Percentiles rank a stretch among this genome's conserved stretches.
Evolutionary conservation across 2,797 vertebrate species (phyloP).

Genomic region (Lithobates pipiens): DNA sequence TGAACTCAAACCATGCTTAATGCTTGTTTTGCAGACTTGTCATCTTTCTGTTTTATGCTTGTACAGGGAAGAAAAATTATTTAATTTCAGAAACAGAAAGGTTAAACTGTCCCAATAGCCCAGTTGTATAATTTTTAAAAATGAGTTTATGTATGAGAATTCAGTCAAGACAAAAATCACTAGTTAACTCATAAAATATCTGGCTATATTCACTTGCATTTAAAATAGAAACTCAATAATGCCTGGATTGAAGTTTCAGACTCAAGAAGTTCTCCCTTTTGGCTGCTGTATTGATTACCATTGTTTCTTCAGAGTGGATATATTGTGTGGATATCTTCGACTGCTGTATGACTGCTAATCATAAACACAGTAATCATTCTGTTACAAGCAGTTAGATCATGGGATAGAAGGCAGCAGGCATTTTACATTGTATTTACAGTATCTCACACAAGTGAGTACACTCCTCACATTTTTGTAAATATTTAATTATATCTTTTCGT

Average conservation of each 20-base stretch:
- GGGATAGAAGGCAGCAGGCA: too few species aligned
- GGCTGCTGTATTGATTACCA: neutral
- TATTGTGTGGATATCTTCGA: neutral
- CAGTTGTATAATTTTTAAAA: neutral
- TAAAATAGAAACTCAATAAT: too few species aligned
- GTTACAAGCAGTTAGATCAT: too few species aligned
- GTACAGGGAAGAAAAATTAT: neutral
- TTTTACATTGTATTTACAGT: too few species aligned
- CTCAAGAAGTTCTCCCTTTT: neutral
- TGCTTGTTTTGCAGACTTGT: neutral
- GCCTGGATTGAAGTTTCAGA: neutral
- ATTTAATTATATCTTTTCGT: too few species aligned
- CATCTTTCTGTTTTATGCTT: neutral
- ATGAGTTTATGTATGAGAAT: neutral
- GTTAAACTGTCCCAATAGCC: neutral
- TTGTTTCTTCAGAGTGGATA: neutral
- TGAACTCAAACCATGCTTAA: constrained; percentile 44
- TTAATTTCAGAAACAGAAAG: neutral
- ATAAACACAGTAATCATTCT: too few species aligned
- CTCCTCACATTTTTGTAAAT: too few species aligned
- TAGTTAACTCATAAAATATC: neutral
- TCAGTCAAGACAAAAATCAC: neutral
- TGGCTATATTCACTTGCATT: neutral
- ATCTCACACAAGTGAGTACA: too few species aligned
- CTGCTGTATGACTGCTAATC: too few species aligned